phyloP scores from a whole-genome alignment of 2,113 vertebrate species.

The Anas platyrhynchos region DNA sequence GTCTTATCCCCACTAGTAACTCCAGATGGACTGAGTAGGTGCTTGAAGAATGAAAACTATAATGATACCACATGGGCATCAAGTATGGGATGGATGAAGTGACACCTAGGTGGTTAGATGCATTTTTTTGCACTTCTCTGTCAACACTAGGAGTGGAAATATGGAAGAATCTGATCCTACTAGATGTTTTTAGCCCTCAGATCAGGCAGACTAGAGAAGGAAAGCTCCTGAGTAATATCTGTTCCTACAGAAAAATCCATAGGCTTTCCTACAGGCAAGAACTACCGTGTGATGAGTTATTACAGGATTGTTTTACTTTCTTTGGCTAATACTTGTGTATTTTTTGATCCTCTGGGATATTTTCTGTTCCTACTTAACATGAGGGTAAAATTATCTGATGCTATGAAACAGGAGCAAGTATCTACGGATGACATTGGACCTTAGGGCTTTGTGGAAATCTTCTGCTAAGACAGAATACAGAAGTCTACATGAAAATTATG shows the following conservation, averaged over 20 bases:
- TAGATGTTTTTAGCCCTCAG: neutral
- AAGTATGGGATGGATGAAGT: fast-evolving
- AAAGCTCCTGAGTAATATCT: neutral
- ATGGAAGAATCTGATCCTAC: neutral
- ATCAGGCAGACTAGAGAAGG: neutral
- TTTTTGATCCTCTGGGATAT: neutral
- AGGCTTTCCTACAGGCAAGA: neutral
- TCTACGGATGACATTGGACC: slow-evolving; percentile 29
- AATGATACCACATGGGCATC: neutral
- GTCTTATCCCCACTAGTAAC: neutral
- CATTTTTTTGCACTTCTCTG: neutral
- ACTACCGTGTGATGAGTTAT: fast-evolving
- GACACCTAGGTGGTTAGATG: neutral
- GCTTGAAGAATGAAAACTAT: neutral
- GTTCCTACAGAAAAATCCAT: neutral
- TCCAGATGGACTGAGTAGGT: neutral
- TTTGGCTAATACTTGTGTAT: neutral
- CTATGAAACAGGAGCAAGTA: slow-evolving; percentile 34
- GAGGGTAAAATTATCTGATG: slow-evolving; percentile 37
- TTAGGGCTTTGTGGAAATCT: slow-evolving; percentile 54
- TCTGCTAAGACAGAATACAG: slow-evolving; percentile 9
- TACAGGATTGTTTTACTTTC: neutral
- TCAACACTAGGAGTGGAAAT: neutral
- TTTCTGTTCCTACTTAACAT: neutral
- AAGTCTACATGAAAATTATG: slow-evolving; percentile 45